These are phyloP conservation scores for Amphimedon queenslandica DNA, from an alignment of 37 sponge, comb jelly and placozoan species.

Conservation along the genomic window DNA sequence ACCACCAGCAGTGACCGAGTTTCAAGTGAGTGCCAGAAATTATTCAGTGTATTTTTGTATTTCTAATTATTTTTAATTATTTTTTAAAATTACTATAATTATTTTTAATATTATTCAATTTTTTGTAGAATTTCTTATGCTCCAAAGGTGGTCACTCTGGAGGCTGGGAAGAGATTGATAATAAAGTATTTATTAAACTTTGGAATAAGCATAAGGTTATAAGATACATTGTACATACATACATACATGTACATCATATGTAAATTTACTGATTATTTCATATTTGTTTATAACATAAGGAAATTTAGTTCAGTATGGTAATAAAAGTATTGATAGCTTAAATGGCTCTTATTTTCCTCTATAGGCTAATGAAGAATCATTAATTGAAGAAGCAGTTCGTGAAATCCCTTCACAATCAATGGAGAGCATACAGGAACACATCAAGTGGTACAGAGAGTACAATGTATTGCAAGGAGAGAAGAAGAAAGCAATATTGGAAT, in stretches of 20 bases:
- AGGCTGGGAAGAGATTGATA: slow-evolving; percentile 94
- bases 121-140: slow-evolving; percentile 74
- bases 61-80: not conserved
- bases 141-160: slow-evolving; percentile 75
- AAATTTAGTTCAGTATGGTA: too few species aligned
- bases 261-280: too few species aligned
- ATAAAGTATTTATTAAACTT: slow-evolving; percentile 62
- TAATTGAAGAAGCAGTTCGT: slow-evolving; percentile 40
- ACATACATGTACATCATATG: not conserved
- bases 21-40: slow-evolving; percentile 41
- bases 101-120: too few species aligned
- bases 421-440: slow-evolving; percentile 58
- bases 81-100: too few species aligned
- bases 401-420: slow-evolving; percentile 65
- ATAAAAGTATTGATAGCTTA: too few species aligned
- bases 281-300: too few species aligned
- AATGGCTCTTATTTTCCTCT: too few species aligned
- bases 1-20: slow-evolving; percentile 65
- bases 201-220: slow-evolving; percentile 25
- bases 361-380: too few species aligned
- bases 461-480: slow-evolving; percentile 54
- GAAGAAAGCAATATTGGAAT: slow-evolving; percentile 72
- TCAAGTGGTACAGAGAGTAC: slow-evolving; percentile 82
- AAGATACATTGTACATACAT: not conserved
- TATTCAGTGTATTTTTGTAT: not conserved